Conservation (phyloP, 1,140 invertebrate species). For the Drosophila asahinai region DNA sequence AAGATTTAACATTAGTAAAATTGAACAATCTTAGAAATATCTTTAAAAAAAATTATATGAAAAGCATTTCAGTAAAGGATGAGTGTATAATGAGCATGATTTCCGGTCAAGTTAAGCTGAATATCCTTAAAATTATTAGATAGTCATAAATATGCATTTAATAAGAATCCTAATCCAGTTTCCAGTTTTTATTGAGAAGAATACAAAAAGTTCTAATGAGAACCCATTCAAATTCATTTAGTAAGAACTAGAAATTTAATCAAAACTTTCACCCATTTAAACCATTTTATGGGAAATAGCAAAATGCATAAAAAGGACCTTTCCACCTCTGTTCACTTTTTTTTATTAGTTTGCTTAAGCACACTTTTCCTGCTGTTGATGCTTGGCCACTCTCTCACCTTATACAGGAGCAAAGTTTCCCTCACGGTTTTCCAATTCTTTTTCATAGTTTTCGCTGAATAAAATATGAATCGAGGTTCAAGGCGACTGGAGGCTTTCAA, state of each 20-base stretch:
- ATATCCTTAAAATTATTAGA: background rate
- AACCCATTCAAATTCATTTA: conserved; percentile 4
- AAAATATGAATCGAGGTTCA: conserved; percentile 57
- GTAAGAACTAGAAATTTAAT: background rate
- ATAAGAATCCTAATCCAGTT: background rate
- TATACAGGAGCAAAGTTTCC: conserved; percentile 30
- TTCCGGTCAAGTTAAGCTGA: no score
- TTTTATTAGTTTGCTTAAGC: conserved; percentile 14
- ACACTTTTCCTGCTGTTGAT: conserved; percentile 23
- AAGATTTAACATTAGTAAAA: background rate
- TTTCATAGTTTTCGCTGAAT: conserved; percentile 45
- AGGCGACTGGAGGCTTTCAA: conserved; percentile 50
- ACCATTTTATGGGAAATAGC: conserved; percentile 11
- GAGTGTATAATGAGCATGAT: no score
- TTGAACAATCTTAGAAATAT: background rate
- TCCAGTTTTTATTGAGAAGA: background rate
- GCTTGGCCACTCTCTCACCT: conserved; percentile 5
- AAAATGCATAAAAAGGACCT: conserved; percentile 38
- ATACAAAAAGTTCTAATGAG: background rate
- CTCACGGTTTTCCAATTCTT: conserved; percentile 20
- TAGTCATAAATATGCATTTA: background rate
- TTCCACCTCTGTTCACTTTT: background rate
- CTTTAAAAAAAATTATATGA: no score
- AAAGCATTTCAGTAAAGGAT: background rate
- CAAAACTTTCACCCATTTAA: conserved; percentile 19